Conservation (phyloP, 2,888 invertebrate genomes). For the Napeogenes inachia region DNA sequence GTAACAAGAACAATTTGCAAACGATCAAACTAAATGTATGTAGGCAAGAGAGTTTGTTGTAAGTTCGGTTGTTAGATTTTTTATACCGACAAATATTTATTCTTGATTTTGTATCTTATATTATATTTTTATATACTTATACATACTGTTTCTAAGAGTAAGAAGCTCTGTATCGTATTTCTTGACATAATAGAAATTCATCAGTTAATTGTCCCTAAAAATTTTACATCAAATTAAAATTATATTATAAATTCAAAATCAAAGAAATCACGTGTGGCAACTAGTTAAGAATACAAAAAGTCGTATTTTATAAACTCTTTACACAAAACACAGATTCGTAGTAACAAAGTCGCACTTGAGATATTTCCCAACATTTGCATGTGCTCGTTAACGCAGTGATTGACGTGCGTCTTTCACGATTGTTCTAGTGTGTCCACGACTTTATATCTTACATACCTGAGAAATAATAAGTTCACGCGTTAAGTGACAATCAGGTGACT, state of each 20-base stretch:
- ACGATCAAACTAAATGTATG: conserved; percentile 47
- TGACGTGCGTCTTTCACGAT: conserved; percentile 62
- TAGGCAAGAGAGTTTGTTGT: conserved; percentile 28
- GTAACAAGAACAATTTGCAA: conserved; percentile 55
- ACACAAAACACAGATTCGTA: conserved; percentile 35
- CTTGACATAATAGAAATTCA: too few species aligned
- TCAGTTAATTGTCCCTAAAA: too few species aligned
- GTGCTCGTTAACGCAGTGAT: conserved; percentile 74
- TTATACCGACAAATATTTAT: too few species aligned
- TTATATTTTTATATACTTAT: too few species aligned
- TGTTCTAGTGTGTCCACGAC: conserved; percentile 40
- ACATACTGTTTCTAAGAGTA: too few species aligned
- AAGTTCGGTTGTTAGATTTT: neutral
- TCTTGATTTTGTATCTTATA: too few species aligned
- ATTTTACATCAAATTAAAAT: too few species aligned
- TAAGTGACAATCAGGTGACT: conserved; percentile 21
- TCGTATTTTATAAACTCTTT: conserved; percentile 12
- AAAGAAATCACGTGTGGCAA: too few species aligned
- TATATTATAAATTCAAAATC: too few species aligned
- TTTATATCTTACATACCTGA: neutral
- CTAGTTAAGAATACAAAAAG: neutral
- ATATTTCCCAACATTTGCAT: conserved; percentile 62
- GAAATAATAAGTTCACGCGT: conserved; percentile 10
- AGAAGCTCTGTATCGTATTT: too few species aligned
- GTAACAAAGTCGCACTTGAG: conserved; percentile 34